Conservation (phyloP, 1,140 invertebrate species). For the Drosophila tsacasi region DNA sequence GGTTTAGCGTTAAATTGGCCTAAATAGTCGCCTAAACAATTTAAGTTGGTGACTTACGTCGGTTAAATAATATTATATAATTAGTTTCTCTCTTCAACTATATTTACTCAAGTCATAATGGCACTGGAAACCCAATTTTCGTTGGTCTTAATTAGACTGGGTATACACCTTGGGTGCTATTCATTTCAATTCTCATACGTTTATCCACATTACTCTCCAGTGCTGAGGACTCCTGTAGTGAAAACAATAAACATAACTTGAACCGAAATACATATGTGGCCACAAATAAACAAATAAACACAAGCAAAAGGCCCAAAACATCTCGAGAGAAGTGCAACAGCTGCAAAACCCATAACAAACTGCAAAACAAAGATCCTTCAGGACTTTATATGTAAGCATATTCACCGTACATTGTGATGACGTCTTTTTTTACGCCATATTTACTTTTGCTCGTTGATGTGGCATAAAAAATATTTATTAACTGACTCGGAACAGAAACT, state of each 20-base stretch:
- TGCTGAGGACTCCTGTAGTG: constrained; percentile 13
- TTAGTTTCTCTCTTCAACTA: not conserved
- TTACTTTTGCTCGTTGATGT: constrained; percentile 42
- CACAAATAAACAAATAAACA: constrained; percentile 45
- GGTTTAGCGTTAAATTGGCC: constrained; percentile 16
- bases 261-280: constrained; percentile 19
- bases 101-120: not conserved
- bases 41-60: not conserved
- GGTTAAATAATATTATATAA: not conserved
- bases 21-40: not conserved
- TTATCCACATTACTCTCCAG: constrained; percentile 24
- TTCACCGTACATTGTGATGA: constrained; percentile 36
- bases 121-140: not conserved
- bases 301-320: constrained; percentile 44
- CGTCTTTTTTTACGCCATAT: constrained; percentile 43
- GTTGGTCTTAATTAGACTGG: not conserved
- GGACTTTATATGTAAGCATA: constrained; percentile 18
- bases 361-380: constrained; percentile 54
- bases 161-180: not conserved
- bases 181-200: constrained; percentile 11
- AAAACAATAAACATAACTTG: constrained; percentile 39
- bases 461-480: constrained; percentile 58
- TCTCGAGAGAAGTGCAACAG: constrained; percentile 72
- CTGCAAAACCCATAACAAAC: constrained; percentile 62
- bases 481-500: constrained; percentile 33